These are phyloP conservation scores for Acanthisitta chloris DNA, from an alignment of 2,113 vertebrate species.

Conservation along the genomic window DNA sequence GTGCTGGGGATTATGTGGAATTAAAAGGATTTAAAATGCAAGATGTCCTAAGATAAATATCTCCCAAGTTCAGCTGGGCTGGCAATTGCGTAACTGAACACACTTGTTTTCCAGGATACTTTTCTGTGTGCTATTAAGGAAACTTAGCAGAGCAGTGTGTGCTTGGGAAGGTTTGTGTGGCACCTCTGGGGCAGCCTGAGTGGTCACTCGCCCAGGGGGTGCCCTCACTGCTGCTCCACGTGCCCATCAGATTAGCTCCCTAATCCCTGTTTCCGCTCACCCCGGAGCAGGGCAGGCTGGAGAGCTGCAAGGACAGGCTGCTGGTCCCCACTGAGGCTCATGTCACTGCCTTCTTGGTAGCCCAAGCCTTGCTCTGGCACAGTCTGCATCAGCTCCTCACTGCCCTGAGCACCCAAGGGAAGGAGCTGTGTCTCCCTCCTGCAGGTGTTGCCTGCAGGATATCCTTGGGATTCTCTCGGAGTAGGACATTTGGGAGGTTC, in stretches of 20 bases:
- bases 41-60: constrained; percentile 61
- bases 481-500: not conserved
- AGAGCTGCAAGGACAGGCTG: not conserved
- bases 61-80: constrained; percentile 21
- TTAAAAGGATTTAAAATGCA: constrained; percentile 62
- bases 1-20: constrained; percentile 40
- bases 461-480: accelerated
- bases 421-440: not conserved
- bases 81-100: not conserved
- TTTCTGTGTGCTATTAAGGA: not conserved
- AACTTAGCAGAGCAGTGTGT: accelerated
- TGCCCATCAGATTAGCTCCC: not conserved
- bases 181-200: not conserved
- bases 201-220: not conserved
- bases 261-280: not conserved
- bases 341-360: not conserved
- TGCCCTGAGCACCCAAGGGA: not conserved
- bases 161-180: not conserved
- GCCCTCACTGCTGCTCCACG: not conserved
- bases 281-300: not conserved
- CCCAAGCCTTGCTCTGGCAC: not conserved
- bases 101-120: not conserved
- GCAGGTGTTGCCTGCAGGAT: not conserved
- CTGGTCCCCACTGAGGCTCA: accelerated
- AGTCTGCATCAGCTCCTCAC: not conserved